Base-by-base conservation (phyloP, 2,888 invertebrate species). In the Cerastoderma edule region DNA sequence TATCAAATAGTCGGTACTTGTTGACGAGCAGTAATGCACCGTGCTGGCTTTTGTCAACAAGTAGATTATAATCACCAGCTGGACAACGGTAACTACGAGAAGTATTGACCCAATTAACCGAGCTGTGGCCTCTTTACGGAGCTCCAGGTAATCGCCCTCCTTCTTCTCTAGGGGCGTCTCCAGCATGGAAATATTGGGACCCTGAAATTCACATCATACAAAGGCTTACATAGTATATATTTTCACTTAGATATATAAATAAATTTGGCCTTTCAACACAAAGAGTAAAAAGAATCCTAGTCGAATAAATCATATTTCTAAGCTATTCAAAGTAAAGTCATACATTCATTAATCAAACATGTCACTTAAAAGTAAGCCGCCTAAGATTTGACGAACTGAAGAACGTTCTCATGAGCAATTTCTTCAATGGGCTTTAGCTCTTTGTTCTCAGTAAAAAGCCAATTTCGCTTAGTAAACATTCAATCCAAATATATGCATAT, bases 161-260 rank as follows among this genome's bases (percentile, higher is more conserved):
- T 60, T 35, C 24, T 60, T 27, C 27, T 60, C 60, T 22, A 32
- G 35, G 22, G 60, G 60, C 13, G 60, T 39, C 3, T 60, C 60
- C 1, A 60, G 39, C 60, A 60, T 60, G 3, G 60, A 60, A 16
- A 39, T 19, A 60, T 60, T 65, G 28, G 65, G 65, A 1, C 65
- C 65, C 65, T 65, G 48, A 35, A 65, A 65, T 46, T 3, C n/a
- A n/a, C n/a, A n/a, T n/a, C n/a, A n/a, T n/a, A n/a, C n/a, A n/a
- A n/a, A n/a, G 22, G 46, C 22, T 13, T 46, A 46, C 16, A 10
- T 39, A 10, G 39, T 39, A 8, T 10, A 39, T 39, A 8, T 8
- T 39, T 39, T 39, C 16, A 39, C 16, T 39, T 39, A 39, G 16
- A 39, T 39, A 10, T 39, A 16, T 10, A 39, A 8, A 16, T 39